A percentile compares a stretch with the other conserved stretches of the same genome.
Evolutionary conservation across 2,797 vertebrate genomes (phyloP).

Genomic region (Pogonophryne albipinna): DNA sequence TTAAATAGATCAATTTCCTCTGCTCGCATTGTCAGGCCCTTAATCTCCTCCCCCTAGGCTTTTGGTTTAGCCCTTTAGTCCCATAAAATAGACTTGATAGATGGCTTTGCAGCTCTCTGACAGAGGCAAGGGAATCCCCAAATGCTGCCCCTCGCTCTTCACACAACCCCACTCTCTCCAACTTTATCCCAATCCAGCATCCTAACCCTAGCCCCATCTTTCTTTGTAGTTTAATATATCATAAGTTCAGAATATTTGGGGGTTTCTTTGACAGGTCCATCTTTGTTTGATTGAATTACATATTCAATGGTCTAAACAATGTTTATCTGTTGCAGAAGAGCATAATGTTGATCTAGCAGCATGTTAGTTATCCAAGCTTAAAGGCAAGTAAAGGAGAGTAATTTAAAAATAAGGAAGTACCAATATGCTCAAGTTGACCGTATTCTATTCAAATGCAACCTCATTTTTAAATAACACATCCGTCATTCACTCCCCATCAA

Average conservation of each 20-base stretch:
- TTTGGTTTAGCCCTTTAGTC: conserved; percentile 74
- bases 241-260: conserved; percentile 24
- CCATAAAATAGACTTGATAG: conserved; percentile 77
- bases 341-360: not conserved
- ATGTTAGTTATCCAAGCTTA: conserved; percentile 19
- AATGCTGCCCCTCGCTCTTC: conserved; percentile 39
- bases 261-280: conserved; percentile 2
- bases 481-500: conserved; percentile 44
- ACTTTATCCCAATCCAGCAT: conserved; percentile 36
- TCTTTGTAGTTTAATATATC: conserved; percentile 30
- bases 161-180: conserved; percentile 7
- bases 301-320: conserved; percentile 26
- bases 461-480: conserved; percentile 61
- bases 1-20: conserved; percentile 78
- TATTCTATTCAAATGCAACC: conserved; percentile 31
- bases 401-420: conserved; percentile 17
- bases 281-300: conserved; percentile 27
- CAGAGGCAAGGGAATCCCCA: conserved; percentile 72
- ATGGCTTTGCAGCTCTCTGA: conserved; percentile 70
- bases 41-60: conserved; percentile 73
- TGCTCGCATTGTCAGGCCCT: conserved; percentile 68
- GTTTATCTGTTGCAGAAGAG: conserved; percentile 34
- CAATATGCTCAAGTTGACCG: not conserved
- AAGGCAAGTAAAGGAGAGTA: not conserved
- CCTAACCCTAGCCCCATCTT: conserved; percentile 43